Conservation (phyloP, 2,888 invertebrate genomes). For the Philhelius pedissequus region DNA sequence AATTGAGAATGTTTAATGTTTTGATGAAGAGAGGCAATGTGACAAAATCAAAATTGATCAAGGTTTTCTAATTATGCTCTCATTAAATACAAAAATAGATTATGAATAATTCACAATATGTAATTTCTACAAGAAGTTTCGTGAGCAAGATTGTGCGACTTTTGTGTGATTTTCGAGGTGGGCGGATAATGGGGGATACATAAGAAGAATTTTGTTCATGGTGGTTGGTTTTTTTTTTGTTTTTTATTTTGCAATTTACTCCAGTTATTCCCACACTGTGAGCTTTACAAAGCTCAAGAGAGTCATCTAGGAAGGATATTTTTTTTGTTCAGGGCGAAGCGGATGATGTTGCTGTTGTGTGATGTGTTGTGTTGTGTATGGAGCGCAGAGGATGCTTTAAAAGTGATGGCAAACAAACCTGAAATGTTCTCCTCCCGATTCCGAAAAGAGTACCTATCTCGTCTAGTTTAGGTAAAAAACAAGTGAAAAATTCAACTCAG, state of each 20-base stretch:
- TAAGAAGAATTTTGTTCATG: slow-evolving; percentile 58
- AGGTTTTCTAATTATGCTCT: neutral
- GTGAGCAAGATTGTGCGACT: slow-evolving; percentile 7
- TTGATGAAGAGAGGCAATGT: neutral
- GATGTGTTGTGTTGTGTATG: slow-evolving; percentile 30
- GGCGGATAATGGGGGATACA: slow-evolving; percentile 52
- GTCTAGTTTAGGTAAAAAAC: slow-evolving; percentile 10
- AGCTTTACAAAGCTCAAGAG: slow-evolving; percentile 67
- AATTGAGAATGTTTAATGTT: neutral
- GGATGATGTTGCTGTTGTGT: slow-evolving; percentile 55
- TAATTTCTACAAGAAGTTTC: neutral
- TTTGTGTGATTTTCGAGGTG: slow-evolving; percentile 33
- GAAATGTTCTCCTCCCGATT: slow-evolving; percentile 29
- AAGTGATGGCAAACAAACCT: slow-evolving; percentile 61
- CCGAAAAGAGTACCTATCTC: neutral
- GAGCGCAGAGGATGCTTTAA: slow-evolving; percentile 44
- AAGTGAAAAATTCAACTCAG: slow-evolving; percentile 35
- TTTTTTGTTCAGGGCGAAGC: slow-evolving; percentile 6
- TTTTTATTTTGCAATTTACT: neutral
- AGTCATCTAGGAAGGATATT: slow-evolving; percentile 59
- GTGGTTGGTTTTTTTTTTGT: slow-evolving; percentile 27
- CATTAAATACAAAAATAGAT: neutral
- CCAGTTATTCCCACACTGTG: slow-evolving; percentile 28
- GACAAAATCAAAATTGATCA: neutral
- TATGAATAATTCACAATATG: slow-evolving; percentile 4